These are phyloP conservation scores for Spisula subtruncata DNA, from an alignment of 2,888 invertebrate genomes.

Conservation along the genomic window DNA sequence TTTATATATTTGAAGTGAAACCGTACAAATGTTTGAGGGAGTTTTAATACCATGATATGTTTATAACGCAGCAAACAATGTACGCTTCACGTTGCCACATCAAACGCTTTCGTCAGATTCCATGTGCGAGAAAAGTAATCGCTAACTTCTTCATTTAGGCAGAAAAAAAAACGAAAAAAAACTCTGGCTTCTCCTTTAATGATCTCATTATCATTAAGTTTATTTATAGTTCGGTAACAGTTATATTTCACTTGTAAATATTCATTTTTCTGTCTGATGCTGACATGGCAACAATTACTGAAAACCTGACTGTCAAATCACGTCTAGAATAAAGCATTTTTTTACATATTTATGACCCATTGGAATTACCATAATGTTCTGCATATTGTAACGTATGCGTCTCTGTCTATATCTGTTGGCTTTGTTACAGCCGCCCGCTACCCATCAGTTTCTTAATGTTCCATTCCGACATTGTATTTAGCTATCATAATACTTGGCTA, in stretches of 20 bases:
- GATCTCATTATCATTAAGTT: slow-evolving; percentile 18
- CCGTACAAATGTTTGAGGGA: neutral
- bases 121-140: slow-evolving; percentile 6
- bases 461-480: neutral
- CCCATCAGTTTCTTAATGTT: neutral
- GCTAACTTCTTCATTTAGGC: neutral
- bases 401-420: neutral
- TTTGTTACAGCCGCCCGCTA: neutral
- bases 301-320: slow-evolving; percentile 58
- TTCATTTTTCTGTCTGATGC: slow-evolving; percentile 15
- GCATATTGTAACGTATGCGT: neutral
- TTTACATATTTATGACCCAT: slow-evolving; percentile 28
- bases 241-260: slow-evolving; percentile 19
- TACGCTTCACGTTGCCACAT: neutral
- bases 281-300: slow-evolving; percentile 28
- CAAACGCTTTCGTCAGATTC: neutral
- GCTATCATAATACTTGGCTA: neutral
- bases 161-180: neutral
- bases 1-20: slow-evolving; percentile 1
- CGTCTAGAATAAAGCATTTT: slow-evolving; percentile 53
- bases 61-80: neutral
- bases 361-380: neutral
- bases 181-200: neutral
- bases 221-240: slow-evolving; percentile 27
- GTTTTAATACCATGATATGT: neutral